Evolutionary conservation across 2,113 vertebrate genomes (phyloP).

Genomic region (Semnornis frantzii): DNA sequence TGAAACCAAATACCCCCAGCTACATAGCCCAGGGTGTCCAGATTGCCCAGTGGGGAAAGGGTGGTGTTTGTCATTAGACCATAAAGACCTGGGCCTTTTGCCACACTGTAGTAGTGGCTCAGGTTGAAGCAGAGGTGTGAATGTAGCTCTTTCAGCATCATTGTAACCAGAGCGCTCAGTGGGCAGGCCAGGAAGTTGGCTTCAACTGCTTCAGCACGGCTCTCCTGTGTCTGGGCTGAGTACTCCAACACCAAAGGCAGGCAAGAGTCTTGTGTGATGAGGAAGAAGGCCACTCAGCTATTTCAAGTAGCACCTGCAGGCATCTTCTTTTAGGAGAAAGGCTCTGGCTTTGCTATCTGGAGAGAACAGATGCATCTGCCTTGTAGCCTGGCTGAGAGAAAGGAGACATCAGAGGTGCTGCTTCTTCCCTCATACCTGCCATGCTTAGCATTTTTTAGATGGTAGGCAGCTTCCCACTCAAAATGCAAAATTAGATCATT

Average conservation of each 20-base stretch:
- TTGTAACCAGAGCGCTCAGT: background rate
- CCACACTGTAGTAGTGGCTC: background rate
- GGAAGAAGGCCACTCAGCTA: background rate
- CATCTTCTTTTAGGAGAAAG: background rate
- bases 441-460: background rate
- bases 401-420: background rate
- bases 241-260: background rate
- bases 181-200: background rate
- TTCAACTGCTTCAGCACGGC: background rate
- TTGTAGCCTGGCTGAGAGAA: background rate
- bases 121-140: background rate
- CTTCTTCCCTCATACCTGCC: constrained; percentile 19
- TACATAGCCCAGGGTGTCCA: background rate
- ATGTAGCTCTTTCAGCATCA: rapidly evolving
- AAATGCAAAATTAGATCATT: constrained; percentile 11
- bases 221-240: background rate
- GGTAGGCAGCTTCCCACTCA: constrained; percentile 54
- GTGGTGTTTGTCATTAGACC: background rate
- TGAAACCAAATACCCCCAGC: no score
- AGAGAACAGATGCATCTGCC: background rate
- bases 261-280: background rate
- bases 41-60: background rate
- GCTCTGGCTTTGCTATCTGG: background rate
- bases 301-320: background rate
- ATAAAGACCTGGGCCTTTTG: background rate